phyloP scores from a whole-genome alignment of 2,113 vertebrate species.

The Xerus inauris region DNA sequence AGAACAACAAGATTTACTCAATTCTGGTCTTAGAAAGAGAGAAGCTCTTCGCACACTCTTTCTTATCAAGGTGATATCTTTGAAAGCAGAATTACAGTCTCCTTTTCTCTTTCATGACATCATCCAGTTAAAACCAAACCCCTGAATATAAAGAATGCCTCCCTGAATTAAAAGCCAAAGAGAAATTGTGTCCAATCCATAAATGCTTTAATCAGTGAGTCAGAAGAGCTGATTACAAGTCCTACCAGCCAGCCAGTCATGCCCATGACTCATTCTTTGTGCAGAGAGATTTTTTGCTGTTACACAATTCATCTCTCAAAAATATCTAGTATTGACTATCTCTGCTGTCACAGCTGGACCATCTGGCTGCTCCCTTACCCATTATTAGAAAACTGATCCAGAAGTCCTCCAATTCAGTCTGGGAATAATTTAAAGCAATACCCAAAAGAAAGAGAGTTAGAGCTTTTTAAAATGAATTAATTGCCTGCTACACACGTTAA shows the following conservation, averaged over 20 bases:
- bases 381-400: constrained; percentile 51
- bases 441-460: constrained; percentile 18
- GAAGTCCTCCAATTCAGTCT: constrained; percentile 13
- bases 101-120: neutral
- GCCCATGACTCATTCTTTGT: constrained; percentile 39
- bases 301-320: constrained; percentile 47
- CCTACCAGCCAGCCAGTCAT: neutral
- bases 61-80: neutral
- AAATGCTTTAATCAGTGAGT: constrained; percentile 47
- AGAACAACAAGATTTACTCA: neutral
- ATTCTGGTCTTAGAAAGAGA: neutral
- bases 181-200: neutral
- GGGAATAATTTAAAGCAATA: constrained; percentile 63
- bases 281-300: neutral
- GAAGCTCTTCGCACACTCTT: neutral
- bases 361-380: constrained; percentile 55
- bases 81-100: neutral
- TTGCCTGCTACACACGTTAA: constrained; percentile 20
- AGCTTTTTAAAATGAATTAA: constrained; percentile 57
- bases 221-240: constrained; percentile 47
- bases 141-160: constrained; percentile 13
- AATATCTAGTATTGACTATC: constrained; percentile 56
- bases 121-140: neutral
- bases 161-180: constrained; percentile 44
- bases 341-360: constrained; percentile 16